Percentiles rank a stretch among this genome's conserved stretches.
Evolutionary conservation across 2,888 invertebrate genomes (phyloP).

Genomic region (Meghimatium bilineatum): DNA sequence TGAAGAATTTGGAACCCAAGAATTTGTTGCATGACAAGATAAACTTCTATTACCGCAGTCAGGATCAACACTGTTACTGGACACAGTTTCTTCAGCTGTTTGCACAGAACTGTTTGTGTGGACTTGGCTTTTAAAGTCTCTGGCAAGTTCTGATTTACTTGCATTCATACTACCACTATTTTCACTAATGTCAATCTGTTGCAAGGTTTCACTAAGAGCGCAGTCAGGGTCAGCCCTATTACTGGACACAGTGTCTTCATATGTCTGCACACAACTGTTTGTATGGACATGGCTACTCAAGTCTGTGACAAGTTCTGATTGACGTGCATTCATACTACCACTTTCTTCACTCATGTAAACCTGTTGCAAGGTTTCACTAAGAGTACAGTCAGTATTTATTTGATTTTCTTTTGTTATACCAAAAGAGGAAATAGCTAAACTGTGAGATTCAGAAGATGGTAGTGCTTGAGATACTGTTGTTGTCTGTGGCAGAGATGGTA

Average conservation of each 20-base stretch:
- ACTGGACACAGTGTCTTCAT: background rate
- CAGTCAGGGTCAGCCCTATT: background rate
- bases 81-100: background rate
- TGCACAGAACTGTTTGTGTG: background rate
- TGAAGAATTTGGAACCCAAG: background rate
- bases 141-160: background rate
- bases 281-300: background rate
- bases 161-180: background rate
- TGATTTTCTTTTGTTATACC: background rate
- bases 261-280: background rate
- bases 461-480: background rate
- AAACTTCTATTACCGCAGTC: background rate
- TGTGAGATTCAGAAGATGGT: background rate
- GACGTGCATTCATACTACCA: background rate
- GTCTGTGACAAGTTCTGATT: background rate
- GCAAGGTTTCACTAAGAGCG: background rate
- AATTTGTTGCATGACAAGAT: background rate
- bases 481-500: background rate
- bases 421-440: background rate
- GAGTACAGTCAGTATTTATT: background rate
- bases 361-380: background rate
- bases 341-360: background rate
- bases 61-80: background rate
- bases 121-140: background rate
- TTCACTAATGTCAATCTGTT: background rate